A percentile compares a stretch with the other conserved stretches of the same genome.
These are phyloP conservation scores for Candidula unifasciata DNA, from an alignment of 2,888 invertebrate genomes.

Conservation along the genomic window DNA sequence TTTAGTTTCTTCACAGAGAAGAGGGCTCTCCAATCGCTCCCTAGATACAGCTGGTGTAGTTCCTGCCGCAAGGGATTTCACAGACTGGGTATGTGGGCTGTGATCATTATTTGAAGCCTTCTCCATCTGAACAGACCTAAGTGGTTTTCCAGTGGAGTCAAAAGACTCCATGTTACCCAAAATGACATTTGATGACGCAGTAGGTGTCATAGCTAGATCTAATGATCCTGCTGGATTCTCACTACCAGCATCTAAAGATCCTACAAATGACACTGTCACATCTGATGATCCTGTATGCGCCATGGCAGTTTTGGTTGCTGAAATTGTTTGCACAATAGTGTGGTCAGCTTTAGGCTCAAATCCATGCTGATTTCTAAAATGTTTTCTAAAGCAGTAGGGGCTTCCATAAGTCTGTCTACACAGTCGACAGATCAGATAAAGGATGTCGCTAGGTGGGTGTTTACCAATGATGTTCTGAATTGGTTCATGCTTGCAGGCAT, in stretches of 20 bases:
- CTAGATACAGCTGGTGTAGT: neutral
- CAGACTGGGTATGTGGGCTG: neutral
- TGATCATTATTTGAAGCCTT: neutral
- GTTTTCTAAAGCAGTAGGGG: constrained; percentile 75
- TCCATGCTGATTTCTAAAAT: constrained; percentile 75
- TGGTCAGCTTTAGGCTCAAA: constrained; percentile 75
- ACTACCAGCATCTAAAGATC: constrained; percentile 55
- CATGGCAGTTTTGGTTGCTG: constrained; percentile 70
- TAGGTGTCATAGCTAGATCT: neutral
- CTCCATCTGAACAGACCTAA: neutral
- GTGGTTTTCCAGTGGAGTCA: neutral
- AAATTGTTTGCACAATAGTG: constrained; percentile 74
- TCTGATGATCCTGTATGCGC: constrained; percentile 33
- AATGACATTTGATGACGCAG: too few relatives aligned
- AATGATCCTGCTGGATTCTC: constrained; percentile 21
- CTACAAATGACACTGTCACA: neutral
- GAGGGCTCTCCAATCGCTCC: neutral
- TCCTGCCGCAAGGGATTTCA: neutral
- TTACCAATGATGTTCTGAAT: constrained; percentile 73
- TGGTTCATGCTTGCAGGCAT: constrained; percentile 73
- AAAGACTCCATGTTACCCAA: too few relatives aligned
- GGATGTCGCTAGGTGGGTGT: constrained; percentile 73
- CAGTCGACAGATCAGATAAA: constrained; percentile 73
- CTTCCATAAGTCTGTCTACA: constrained; percentile 75
- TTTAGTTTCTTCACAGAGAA: neutral